Evolutionary conservation across 1,140 invertebrate species (phyloP), one percentile per base, ranked within the genome.

Genomic region (Tetramorium parvispinum): DNA sequence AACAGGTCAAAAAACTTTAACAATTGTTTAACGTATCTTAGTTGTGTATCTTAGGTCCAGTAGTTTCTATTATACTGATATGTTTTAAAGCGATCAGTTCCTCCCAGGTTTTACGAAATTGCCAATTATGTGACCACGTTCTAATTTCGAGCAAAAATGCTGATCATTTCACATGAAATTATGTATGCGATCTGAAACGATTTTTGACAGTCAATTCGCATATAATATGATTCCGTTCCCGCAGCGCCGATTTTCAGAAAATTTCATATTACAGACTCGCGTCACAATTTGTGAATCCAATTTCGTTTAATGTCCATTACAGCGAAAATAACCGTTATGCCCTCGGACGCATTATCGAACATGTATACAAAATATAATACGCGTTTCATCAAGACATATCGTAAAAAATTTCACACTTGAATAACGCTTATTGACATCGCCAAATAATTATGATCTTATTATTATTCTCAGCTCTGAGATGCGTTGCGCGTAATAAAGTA

Each of bases 241-340:
- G 24, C 40, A 83, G 43, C 79, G 43, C 79, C 68, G 78, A 81
- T 81, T 81, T 71, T 65, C 78, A 71, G 79, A 83, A 73, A 83
- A 83, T 83, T 83, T 73, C 79, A 83, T 61, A 83, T 83, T 73
- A 61, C 53, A 83, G 37, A 83, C 40, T 83, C 68, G 40, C 53
- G 68, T 83, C 66, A 59, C 51, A 83, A 83, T 59, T 75, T 83
- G 40, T 73, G 68, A 83, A 83, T 83, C 68, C 68, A 83, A 83
- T 83, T 83, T 83, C 79, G 79, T 71, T 83, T 83, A 83, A 83
- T 83, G 79, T 83, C 70, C 61, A 75, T 83, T 59, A 83, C 18
- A 75, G 57, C 21, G 78, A 83, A 83, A 83, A 83, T 83, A 83
- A 83, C 40, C 21, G 40, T 73, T 71, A 83, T 13, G 53, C 32